Evolutionary conservation across 2,888 invertebrate genomes (phyloP), one percentile per base, ranked within the genome.

Genomic region (Byasa hedistus): DNA sequence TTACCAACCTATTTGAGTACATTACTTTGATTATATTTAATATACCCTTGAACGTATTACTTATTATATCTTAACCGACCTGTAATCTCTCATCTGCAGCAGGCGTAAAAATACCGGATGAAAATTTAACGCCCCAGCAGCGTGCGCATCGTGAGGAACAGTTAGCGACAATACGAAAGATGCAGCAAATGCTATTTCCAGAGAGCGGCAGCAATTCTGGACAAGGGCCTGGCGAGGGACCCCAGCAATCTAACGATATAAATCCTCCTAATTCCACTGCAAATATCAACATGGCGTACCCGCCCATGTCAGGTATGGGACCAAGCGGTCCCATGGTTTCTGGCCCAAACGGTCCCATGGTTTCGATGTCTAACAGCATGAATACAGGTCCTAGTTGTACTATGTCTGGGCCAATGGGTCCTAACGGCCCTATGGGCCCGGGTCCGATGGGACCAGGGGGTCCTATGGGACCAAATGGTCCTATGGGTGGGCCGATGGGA

Each of bases 101-200:
- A 92, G 94, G 96, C 74, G 96, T 97, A 58, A 97, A 98, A 93
- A 96, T 98, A 79, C 98, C 98, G 75, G 98, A 98, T 88, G 98
- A 98, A 89, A 98, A 98, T 88, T 92, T 99, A 76, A 99, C 99
- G 64, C 98, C 98, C 48, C 98, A 98, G 83, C 98, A 99, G 84
- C 94, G 98, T 65, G 97, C 98, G 71, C 97, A 98, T 83, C 94
- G 99, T 69, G 98, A 98, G 86, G 97, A 97, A 79, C 97, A 98
- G 79, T 91, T 99, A 61, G 98, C 98, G 7, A 97, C 96, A 69
- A 93, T 99, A 65, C 91, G 96, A 70, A 98, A 98, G 92, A 97
- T 98, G 95, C 96, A 98, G 76, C 96, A 97, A 83, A 95, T 98
- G 93, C 87, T 98, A 65, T 98, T 98, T 89, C 97, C 97, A 0